phyloP scores from a whole-genome alignment of 2,888 invertebrate genomes.

The Rhyacophila evoluta region DNA sequence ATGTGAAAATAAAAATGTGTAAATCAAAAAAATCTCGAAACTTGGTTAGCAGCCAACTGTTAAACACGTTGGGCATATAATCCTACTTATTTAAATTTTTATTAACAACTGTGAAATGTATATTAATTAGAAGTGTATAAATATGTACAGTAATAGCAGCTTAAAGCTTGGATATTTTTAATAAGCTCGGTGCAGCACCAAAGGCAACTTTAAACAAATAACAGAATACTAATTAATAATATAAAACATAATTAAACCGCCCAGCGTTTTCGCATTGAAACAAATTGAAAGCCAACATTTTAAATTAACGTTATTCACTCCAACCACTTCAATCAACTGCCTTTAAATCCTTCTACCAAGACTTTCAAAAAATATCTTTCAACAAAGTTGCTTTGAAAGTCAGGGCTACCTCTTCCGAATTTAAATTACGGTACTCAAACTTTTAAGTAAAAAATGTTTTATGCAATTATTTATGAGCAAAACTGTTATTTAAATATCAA shows the following conservation, averaged over 20 bases:
- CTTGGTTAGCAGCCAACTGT: no score
- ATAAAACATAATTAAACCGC: slow-evolving; percentile 3
- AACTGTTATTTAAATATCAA: no score
- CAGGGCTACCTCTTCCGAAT: not conserved
- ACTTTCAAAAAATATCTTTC: slow-evolving; percentile 3
- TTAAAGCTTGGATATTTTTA: not conserved
- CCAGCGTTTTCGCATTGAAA: not conserved
- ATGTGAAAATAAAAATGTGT: no score
- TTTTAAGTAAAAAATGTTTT: no score
- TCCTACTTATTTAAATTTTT: no score
- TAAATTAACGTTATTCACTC: not conserved
- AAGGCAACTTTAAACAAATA: not conserved
- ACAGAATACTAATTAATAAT: not conserved
- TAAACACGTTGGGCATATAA: no score
- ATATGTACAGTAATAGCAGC: no score
- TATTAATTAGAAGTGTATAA: no score
- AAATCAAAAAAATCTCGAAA: no score
- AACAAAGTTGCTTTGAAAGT: not conserved
- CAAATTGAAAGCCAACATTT: not conserved
- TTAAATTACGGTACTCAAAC: no score
- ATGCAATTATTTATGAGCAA: no score
- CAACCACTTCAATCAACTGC: slow-evolving; percentile 4
- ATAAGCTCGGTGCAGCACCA: not conserved
- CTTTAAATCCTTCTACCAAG: not conserved
- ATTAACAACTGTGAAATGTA: no score